Evolutionary conservation across 64 coral and sea anemone genomes (phyloP).

Genomic region (Montipora foliosa): DNA sequence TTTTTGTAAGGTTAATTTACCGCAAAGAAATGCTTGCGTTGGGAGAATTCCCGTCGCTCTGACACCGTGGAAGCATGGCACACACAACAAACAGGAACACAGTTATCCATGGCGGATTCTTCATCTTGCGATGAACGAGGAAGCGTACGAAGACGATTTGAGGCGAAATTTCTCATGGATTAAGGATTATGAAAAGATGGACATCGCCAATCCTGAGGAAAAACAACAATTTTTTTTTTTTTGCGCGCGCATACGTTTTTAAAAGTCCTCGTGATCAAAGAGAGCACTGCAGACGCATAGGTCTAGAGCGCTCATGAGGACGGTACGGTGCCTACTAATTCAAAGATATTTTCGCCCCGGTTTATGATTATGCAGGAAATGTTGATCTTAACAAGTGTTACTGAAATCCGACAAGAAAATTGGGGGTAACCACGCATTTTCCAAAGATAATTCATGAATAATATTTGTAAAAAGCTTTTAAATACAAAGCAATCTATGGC

Average conservation of each 20-base stretch:
- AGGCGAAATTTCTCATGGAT: constrained; percentile 13
- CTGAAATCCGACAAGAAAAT: too few relatives aligned
- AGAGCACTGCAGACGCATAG: too few relatives aligned
- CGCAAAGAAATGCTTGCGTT: background rate
- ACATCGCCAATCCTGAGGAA: background rate
- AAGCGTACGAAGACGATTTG: background rate
- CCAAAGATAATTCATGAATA: too few relatives aligned
- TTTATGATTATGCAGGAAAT: too few relatives aligned
- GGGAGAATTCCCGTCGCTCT: background rate
- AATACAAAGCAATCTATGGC: too few relatives aligned
- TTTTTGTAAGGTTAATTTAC: constrained; percentile 7
- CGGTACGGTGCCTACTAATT: too few relatives aligned
- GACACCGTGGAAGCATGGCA: background rate
- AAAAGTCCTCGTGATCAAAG: too few relatives aligned
- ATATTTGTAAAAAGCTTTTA: too few relatives aligned
- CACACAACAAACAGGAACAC: background rate
- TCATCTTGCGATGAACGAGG: constrained; percentile 1
- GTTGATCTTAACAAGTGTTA: too few relatives aligned
- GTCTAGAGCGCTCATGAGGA: too few relatives aligned
- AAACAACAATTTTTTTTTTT: background rate
- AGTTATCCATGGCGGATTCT: background rate
- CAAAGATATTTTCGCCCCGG: too few relatives aligned
- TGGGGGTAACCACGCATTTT: too few relatives aligned
- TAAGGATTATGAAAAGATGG: background rate
- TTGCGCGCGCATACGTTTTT: constrained; percentile 7